Evolutionary conservation across 2,113 vertebrate genomes (phyloP), one percentile per base, ranked within the genome.

Genomic region (Myotis yumanensis): DNA sequence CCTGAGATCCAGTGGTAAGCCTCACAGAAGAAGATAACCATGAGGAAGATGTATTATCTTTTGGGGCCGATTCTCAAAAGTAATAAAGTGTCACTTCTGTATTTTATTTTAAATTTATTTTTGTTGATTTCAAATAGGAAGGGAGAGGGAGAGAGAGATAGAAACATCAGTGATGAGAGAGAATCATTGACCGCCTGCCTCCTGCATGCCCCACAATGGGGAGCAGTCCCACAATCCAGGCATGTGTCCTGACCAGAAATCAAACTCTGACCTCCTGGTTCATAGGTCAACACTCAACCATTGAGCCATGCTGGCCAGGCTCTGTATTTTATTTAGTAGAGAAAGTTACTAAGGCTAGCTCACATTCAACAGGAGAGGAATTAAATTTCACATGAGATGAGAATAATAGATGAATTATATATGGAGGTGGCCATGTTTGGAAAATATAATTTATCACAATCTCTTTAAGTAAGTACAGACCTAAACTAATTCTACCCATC

Each of bases 31-130:
- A 48, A 59, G 18, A 25, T 32, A 35, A 35, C 18, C 5, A 48
- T 9, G 0, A 2, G 2, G 1, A 35, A 48, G 17, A 0, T 25
- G 4, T 40, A 28, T 64, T 51, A 32, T 28, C 0, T 66, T 68
- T 64, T 48, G 30, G 11, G 12, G 76, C 11, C 1, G 37, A 16
- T 7, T 5, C 4, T 16, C 40, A 68, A 7, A 83, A 32, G 15
- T 59, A 5, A 52, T 37, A 2, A n/a, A 23, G 12, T 7, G 11
- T 52, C 16, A 32, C 4, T 71, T 62, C 16, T 57, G 54, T 52
- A 18, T 75, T 54, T 35, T 40, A 43, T 59, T 35, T 71, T 59
- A 59, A 59, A 59, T 25, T 25, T 25, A 59, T 59, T 59, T 59
- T 59, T 59, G 57, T 25, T 59, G 57, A 59, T 59, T 25, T 59